A percentile compares a stretch with the other conserved stretches of the same genome.
These are phyloP conservation scores for Poeciliopsis prolifica DNA, from an alignment of 2,113 vertebrate genomes.

Conservation along the genomic window DNA sequence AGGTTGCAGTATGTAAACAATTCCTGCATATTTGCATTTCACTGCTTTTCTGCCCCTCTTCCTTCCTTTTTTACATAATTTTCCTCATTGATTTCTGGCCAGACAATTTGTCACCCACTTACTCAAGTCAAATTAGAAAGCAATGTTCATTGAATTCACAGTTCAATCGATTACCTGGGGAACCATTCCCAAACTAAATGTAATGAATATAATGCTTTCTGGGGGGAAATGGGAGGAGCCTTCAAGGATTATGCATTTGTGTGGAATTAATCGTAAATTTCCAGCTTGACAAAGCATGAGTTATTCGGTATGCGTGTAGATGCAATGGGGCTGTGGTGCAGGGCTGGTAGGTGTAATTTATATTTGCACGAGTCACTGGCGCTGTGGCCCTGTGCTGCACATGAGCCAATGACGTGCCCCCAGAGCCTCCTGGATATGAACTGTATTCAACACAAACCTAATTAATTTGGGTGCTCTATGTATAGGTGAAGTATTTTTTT, in stretches of 20 bases:
- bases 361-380: constrained; percentile 70
- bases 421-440: background rate
- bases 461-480: constrained; percentile 27
- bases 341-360: constrained; percentile 71
- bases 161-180: constrained; percentile 67
- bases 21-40: constrained; percentile 46
- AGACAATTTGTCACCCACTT: constrained; percentile 81
- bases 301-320: constrained; percentile 61
- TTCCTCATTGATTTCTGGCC: constrained; percentile 74
- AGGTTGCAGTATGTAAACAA: constrained; percentile 28
- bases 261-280: constrained; percentile 79
- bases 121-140: constrained; percentile 78
- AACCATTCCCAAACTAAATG: constrained; percentile 61
- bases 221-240: constrained; percentile 47
- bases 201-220: constrained; percentile 75
- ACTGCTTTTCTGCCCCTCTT: constrained; percentile 6
- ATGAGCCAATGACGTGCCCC: constrained; percentile 5
- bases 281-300: constrained; percentile 77
- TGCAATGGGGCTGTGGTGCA: constrained; percentile 36
- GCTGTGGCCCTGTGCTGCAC: constrained; percentile 27
- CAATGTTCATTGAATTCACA: constrained; percentile 66
- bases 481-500: constrained; percentile 14
- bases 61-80: constrained; percentile 62
- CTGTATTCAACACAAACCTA: background rate
- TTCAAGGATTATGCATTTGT: constrained; percentile 67